Base-by-base conservation (phyloP, 2,113 vertebrate species). In the Nycticorax nycticorax region DNA sequence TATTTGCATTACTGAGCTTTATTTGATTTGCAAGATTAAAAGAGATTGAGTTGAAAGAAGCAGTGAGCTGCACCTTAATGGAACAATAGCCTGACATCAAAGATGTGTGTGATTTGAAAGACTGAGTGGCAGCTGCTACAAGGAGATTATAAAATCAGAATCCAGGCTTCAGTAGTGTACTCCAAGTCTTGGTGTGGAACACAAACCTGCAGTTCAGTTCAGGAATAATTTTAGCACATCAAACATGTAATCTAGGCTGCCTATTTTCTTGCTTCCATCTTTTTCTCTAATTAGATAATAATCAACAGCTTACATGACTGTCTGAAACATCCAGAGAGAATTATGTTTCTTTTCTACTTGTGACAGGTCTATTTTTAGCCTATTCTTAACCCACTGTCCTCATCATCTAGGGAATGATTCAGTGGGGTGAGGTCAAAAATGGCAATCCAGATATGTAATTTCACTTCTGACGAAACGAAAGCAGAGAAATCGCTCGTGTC, bases 21-120 rank as follows among this genome's bases (percentile, higher is more conserved):
- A 95, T 97, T 97, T 96, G 95, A 96, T 97, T 97, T 97, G 85
- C 59, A 97, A 91, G 85, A 97, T 96, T 97, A 95, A 96, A 97
- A 86, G 89, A 78, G 66, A 90, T 92, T 91, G 73, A 90, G 84
- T 81, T 79, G 48, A 97, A 95, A 96, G 67, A 96, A 96, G 69
- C 77, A 88, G 75, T 86, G 89, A 97, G 88, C 93, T 97, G 74
- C 78, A 93, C 91, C 78, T 89, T 91, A 87, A 89, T 89, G 91
- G 93, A 97, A 96, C 71, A 96, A 95, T 48, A 92, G 41, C 72
- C 64, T 95, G 89, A 93, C 80, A 97, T 96, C 94, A 96, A 88
- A 96, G 82, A 91, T 66, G 6, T 82, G 24, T 82, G 50, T 94
- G 80, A 93, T 85, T 83, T 92, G 76, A 95, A 93, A 95, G 93